Conservation (phyloP, 1,140 invertebrate genomes). For the Pseudomyrmex gracilis region DNA sequence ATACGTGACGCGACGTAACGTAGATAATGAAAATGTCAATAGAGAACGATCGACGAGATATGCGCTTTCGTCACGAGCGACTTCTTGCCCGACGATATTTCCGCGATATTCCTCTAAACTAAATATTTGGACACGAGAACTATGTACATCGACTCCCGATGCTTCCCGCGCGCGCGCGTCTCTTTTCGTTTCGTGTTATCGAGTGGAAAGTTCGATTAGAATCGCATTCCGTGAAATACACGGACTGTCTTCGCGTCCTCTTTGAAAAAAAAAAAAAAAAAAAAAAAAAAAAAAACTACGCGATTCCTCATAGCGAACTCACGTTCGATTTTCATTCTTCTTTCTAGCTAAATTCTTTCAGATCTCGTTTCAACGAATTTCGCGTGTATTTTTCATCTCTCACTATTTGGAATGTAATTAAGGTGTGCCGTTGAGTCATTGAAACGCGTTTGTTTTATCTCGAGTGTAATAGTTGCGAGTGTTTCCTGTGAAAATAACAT, state of each 20-base stretch:
- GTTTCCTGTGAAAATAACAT: too few relatives aligned
- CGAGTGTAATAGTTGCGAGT: too few relatives aligned
- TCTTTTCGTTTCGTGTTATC: slow-evolving; percentile 26
- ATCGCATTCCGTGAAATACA: slow-evolving; percentile 1
- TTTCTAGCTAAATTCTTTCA: too few relatives aligned
- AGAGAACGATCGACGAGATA: slow-evolving; percentile 42
- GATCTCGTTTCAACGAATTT: not conserved
- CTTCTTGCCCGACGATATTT: not conserved
- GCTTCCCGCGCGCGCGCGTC: not conserved
- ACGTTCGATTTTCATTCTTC: too few relatives aligned
- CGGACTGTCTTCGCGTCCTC: not conserved
- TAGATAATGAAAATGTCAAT: slow-evolving; percentile 58
- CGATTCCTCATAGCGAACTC: not conserved
- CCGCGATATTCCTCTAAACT: not conserved
- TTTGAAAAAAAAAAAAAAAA: not conserved
- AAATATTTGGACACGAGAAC: slow-evolving; percentile 26
- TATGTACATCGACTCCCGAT: not conserved
- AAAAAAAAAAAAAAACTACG: too few relatives aligned
- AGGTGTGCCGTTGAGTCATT: too few relatives aligned
- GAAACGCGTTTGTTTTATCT: too few relatives aligned
- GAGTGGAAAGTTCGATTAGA: slow-evolving; percentile 36
- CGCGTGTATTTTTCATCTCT: not conserved
- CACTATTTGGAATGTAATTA: not conserved
- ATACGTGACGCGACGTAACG: slow-evolving; percentile 31
- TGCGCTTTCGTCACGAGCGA: slow-evolving; percentile 13